phyloP scores from a whole-genome alignment of 2,113 vertebrate species.

The Sinocyclocheilus anshuiensis region DNA sequence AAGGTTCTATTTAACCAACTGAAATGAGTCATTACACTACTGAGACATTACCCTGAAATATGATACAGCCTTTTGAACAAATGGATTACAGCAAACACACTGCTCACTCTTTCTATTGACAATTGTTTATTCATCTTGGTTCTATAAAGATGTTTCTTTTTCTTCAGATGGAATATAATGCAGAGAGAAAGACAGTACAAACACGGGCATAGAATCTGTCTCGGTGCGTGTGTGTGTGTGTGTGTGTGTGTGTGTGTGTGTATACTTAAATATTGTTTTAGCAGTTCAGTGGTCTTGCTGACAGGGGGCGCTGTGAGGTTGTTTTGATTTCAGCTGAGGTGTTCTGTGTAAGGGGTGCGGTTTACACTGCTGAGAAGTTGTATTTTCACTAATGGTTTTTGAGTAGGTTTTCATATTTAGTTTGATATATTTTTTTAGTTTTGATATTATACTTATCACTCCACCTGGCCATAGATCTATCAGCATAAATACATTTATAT shows the following conservation, averaged over 20 bases:
- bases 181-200: conserved; percentile 32
- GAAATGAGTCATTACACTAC: neutral
- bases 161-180: neutral
- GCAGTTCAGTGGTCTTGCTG: neutral
- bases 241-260: conserved; percentile 18
- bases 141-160: neutral
- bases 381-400: neutral
- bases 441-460: neutral
- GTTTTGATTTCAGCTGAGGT: neutral
- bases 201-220: neutral
- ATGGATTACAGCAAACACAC: neutral
- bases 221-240: neutral
- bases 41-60: conserved; percentile 1
- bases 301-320: conserved; percentile 13
- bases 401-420: neutral
- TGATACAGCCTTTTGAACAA: neutral
- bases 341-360: neutral
- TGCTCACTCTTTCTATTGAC: neutral
- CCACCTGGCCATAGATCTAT: neutral
- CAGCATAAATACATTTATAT: too few species aligned
- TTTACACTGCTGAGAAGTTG: neutral
- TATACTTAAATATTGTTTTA: neutral
- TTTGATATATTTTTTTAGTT: neutral
- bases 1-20: conserved; percentile 17
- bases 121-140: conserved; percentile 3